Base-by-base conservation (phyloP, 2,888 invertebrate genomes). In the Scaptomyza caliginosa region DNA sequence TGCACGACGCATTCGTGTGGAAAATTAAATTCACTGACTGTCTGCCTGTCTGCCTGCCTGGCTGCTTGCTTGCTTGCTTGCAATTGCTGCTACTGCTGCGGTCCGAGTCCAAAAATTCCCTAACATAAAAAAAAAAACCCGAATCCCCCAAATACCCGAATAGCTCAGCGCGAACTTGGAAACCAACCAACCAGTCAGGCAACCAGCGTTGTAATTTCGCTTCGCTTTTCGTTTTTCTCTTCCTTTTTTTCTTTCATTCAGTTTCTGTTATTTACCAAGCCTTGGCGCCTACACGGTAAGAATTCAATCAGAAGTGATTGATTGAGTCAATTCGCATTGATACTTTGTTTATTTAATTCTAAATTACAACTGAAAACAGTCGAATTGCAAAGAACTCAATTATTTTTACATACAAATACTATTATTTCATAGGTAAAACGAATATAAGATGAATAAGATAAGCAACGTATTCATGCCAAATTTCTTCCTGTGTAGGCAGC, bases 21-120 rank as follows among this genome's bases (percentile, higher is more conserved):
- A 80, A 86, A 88, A 88, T 86, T 86, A 80, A 88, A 84, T 86
- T 86, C 80, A 64, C 71, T 73, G 58, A 73, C 65, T 64, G 68
- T 63, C 49, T 68, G 51, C 36, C 28, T 43, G 26, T 24, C 28
- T 3, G 46, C 28, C 24, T n/a, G 30, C 16, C 67, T 65, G n/a
- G n/a, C 49, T 68, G 51, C 36, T 17, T 43, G 26, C 42, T 11
- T 3, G 46, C 28, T 16, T n/a, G 30, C 16, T 65, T 65, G 57
- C 64, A 50, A 55, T 48, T 24, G 32, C 32, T 32, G 32, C 32
- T 7, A 28, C 26, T 43, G n/a, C 43, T 26, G 34, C 49, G 56
- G 69, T 16, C 48, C 49, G 17, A 39, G 16, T 36, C 30, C 63
- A 17, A 26, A 17, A 23, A 26, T 7, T 7, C 19, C 30, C 11